phyloP scores from a whole-genome alignment of 2,797 vertebrate species.

The Propithecus perrieri region DNA sequence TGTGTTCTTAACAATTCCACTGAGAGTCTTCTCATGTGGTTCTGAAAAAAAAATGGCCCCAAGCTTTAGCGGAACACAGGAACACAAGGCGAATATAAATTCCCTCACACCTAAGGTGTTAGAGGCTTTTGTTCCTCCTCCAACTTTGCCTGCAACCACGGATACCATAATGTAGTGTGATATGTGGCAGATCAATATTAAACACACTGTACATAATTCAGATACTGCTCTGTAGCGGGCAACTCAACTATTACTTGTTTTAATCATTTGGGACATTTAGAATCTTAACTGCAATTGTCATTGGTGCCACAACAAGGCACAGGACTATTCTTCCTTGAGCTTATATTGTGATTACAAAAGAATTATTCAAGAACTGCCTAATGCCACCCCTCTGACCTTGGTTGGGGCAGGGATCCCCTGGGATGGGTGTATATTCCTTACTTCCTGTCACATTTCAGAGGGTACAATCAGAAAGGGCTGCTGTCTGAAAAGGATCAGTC shows the following conservation, averaged over 20 bases:
- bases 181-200: neutral
- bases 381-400: neutral
- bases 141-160: neutral
- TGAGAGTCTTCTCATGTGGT: neutral
- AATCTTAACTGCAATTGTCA: neutral
- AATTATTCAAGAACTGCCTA: conserved; percentile 1
- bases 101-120: neutral
- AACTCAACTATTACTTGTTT: neutral
- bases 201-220: neutral
- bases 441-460: neutral
- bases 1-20: neutral
- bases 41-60: neutral
- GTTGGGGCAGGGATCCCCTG: neutral
- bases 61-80: conserved; percentile 17
- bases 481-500: neutral
- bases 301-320: neutral
- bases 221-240: neutral
- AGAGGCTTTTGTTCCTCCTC: neutral
- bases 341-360: neutral
- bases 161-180: neutral
- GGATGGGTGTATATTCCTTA: neutral
- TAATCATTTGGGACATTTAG: neutral
- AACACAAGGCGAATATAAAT: neutral
- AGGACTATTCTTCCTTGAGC: neutral
- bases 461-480: neutral